Evolutionary conservation across 2,888 invertebrate genomes (phyloP).

Genomic region (Formica aserva): DNA sequence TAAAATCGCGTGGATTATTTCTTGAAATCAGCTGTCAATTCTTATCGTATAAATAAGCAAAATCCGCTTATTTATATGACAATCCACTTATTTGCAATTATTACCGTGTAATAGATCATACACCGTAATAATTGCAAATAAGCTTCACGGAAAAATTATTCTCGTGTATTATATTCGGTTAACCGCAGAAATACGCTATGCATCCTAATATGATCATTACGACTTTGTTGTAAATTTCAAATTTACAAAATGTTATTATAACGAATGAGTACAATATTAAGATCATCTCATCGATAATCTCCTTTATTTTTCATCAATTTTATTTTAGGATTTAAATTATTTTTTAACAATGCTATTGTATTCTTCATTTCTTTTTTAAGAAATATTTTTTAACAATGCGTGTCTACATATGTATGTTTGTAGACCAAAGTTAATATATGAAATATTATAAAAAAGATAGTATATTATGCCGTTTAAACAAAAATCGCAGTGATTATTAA

Average conservation of each 20-base stretch:
- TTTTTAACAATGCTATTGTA: not conserved
- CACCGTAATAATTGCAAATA: not conserved
- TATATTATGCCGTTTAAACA: not conserved
- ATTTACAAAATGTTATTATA: not conserved
- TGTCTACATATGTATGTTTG: too few relatives aligned
- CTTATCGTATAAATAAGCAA: too few relatives aligned
- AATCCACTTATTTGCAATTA: too few relatives aligned
- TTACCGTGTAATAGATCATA: too few relatives aligned
- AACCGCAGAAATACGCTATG: not conserved
- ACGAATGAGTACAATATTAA: not conserved
- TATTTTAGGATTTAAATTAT: not conserved
- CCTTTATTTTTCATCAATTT: not conserved
- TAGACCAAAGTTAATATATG: not conserved
- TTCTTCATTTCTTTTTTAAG: not conserved
- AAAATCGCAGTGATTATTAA: not conserved
- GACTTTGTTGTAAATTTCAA: not conserved
- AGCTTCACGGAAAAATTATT: not conserved
- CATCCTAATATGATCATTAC: not conserved
- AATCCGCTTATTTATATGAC: too few relatives aligned
- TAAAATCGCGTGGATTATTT: not conserved
- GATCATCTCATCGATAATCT: not conserved
- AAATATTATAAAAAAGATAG: too few relatives aligned
- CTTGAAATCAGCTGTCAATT: not conserved
- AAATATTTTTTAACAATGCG: not conserved
- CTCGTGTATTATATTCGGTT: not conserved